phyloP scores from a whole-genome alignment of 2,113 vertebrate genomes.

The Orycteropus afer region DNA sequence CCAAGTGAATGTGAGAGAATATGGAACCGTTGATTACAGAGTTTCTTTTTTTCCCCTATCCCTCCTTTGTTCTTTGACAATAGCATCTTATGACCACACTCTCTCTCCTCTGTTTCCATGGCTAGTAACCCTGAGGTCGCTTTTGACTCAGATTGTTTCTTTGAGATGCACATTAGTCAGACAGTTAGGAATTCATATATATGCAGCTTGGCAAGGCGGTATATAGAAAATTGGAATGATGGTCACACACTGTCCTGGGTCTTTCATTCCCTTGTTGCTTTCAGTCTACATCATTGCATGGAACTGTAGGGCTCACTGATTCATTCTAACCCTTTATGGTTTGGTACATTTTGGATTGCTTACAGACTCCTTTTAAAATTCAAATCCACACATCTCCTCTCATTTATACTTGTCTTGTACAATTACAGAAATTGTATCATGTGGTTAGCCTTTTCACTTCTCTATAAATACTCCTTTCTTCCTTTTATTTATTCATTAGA shows the following conservation, averaged over 20 bases:
- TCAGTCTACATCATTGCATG: not conserved
- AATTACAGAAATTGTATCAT: not conserved
- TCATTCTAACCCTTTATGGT: not conserved
- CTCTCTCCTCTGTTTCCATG: conserved; percentile 32
- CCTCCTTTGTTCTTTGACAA: conserved; percentile 41
- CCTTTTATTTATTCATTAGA: not conserved
- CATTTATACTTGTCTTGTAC: not conserved
- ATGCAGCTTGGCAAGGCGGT: not conserved
- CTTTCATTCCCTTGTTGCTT: not conserved
- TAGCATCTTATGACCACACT: conserved; percentile 21
- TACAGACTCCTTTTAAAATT: not conserved
- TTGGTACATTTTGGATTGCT: not conserved
- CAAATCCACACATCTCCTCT: not conserved
- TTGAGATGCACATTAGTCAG: conserved; percentile 41
- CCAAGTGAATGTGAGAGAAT: not conserved
- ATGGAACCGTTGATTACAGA: not conserved
- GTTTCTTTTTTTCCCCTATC: not conserved
- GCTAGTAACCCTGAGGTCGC: conserved; percentile 15
- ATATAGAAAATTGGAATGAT: not conserved
- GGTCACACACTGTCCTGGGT: not conserved
- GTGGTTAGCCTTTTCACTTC: not conserved
- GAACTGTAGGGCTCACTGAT: not conserved
- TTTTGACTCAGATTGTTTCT: conserved; percentile 40
- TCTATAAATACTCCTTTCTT: not conserved
- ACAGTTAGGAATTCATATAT: not conserved